These are phyloP conservation scores for Hypomesus transpacificus DNA, from an alignment of 2,113 vertebrate genomes.

Conservation along the genomic window DNA sequence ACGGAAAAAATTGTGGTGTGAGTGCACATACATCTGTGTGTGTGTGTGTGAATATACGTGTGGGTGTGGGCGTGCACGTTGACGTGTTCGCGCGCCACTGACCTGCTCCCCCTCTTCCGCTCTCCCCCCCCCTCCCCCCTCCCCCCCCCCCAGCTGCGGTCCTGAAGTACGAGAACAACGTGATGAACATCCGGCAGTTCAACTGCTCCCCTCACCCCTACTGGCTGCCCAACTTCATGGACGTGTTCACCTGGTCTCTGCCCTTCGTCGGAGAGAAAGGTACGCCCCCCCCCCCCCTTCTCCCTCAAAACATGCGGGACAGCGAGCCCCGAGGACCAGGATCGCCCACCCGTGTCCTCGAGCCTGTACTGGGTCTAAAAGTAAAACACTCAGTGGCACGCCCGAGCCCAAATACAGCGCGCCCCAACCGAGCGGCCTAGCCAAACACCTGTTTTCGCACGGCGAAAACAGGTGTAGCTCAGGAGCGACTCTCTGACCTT, in stretches of 20 bases:
- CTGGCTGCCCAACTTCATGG: conserved; percentile 84
- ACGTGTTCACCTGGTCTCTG: conserved; percentile 84
- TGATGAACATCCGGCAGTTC: conserved; percentile 83
- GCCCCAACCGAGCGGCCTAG: no score
- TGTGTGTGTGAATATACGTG: conserved; percentile 1
- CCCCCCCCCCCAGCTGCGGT: conserved; percentile 69
- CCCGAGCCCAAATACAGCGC: no score
- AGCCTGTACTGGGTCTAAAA: no score
- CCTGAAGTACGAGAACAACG: conserved; percentile 82
- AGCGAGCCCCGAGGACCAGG: neutral
- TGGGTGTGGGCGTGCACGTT: no score
- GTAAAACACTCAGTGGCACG: no score
- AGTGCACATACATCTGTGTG: neutral
- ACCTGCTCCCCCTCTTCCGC: no score
- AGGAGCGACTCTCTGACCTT: neutral
- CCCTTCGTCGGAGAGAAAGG: conserved; percentile 81
- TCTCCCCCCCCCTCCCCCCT: neutral
- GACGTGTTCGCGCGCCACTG: neutral
- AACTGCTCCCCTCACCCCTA: conserved; percentile 82
- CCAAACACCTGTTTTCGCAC: no score
- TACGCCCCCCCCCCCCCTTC: conserved; percentile 12
- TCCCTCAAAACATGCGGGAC: no score
- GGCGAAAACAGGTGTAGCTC: no score
- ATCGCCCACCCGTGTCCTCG: no score
- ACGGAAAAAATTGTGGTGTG: no score